These are phyloP conservation scores for Allochrocebus solatus DNA, from an alignment of 2,797 vertebrate species.

Conservation along the genomic window DNA sequence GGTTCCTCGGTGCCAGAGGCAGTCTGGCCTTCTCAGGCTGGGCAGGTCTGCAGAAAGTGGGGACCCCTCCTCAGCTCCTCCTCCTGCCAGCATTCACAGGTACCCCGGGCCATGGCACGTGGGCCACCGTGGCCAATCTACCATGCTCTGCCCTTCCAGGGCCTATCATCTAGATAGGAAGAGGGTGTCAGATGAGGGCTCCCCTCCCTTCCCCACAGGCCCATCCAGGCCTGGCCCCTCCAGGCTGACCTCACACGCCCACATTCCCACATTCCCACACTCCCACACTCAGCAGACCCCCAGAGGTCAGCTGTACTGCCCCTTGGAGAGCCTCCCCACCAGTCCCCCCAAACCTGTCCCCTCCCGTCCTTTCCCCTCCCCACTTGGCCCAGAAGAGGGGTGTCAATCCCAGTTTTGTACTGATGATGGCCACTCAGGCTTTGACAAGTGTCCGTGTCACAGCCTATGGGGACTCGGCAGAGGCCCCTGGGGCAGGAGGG, in stretches of 20 bases:
- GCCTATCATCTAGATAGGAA: neutral
- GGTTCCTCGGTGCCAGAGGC: neutral
- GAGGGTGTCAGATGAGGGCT: no score
- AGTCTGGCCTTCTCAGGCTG: neutral
- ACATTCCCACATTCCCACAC: no score
- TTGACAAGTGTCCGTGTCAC: neutral
- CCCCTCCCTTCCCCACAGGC: neutral
- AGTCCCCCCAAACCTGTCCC: neutral
- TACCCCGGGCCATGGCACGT: neutral
- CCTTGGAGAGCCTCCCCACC: no score
- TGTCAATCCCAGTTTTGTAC: no score
- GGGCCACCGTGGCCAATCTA: neutral
- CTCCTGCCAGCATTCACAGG: no score
- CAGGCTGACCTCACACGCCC: accelerated
- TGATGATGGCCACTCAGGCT: neutral
- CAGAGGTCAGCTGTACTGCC: no score
- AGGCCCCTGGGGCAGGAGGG: no score
- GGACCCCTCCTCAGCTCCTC: neutral
- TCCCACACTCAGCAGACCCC: neutral
- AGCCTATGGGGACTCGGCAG: neutral
- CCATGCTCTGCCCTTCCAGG: no score
- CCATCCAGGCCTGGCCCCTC: neutral
- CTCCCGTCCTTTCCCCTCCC: no score
- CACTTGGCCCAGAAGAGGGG: neutral
- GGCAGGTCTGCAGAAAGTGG: neutral